phyloP scores from a whole-genome alignment of 2,113 vertebrate genomes.

The Solea solea region DNA sequence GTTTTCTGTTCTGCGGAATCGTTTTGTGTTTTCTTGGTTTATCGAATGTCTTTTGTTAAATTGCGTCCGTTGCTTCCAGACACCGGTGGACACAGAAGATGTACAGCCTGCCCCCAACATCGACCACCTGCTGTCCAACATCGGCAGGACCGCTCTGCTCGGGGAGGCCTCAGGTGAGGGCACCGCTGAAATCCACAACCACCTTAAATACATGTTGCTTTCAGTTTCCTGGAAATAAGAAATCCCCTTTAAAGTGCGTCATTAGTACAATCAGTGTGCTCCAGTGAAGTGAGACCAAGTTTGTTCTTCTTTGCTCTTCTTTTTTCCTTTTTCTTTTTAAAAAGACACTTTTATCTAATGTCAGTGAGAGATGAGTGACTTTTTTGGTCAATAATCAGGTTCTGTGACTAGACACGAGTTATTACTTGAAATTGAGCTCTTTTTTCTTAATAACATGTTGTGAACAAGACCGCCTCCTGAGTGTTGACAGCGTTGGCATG shows the following conservation, averaged over 20 bases:
- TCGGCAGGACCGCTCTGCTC: slow-evolving; percentile 88
- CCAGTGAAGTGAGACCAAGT: neutral
- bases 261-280: neutral
- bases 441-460: neutral
- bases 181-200: neutral
- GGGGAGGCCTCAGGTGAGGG: slow-evolving; percentile 92
- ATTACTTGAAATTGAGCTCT: neutral
- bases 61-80: slow-evolving; percentile 74
- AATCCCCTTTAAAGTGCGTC: slow-evolving; percentile 5
- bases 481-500: neutral
- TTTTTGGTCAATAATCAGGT: neutral
- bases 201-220: slow-evolving; percentile 37
- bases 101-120: slow-evolving; percentile 95
- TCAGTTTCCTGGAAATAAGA: slow-evolving; percentile 44
- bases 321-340: too few species aligned
- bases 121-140: slow-evolving; percentile 97
- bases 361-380: neutral
- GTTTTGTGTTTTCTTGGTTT: neutral
- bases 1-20: too few species aligned
- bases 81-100: slow-evolving; percentile 93
- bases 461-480: neutral
- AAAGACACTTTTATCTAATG: neutral
- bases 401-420: neutral
- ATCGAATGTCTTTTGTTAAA: neutral
- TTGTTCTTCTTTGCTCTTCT: too few species aligned